Percentiles rank a stretch among this genome's conserved stretches.
phyloP scores from a whole-genome alignment of 2,888 invertebrate species.

The Ectemnius lituratus region DNA sequence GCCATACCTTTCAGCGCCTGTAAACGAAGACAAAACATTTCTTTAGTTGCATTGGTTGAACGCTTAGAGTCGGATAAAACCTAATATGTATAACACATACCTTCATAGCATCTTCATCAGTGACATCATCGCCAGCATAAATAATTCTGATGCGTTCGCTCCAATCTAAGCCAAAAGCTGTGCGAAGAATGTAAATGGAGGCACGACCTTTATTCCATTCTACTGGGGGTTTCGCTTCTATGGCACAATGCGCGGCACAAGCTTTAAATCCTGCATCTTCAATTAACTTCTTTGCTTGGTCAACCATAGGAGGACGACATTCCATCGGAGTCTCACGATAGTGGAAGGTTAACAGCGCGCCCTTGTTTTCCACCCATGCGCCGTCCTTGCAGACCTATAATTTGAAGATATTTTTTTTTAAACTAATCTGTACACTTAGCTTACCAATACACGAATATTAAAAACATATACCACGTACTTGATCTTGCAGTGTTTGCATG shows the following conservation, averaged over 20 bases:
- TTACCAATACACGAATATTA: background rate
- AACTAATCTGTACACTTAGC: background rate
- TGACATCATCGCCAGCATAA: constrained; percentile 92
- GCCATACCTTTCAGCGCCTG: constrained; percentile 96
- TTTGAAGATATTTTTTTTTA: background rate
- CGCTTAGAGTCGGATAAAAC: too few relatives aligned
- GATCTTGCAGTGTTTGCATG: constrained; percentile 89
- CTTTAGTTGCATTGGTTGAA: background rate
- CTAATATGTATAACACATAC: constrained; percentile 76
- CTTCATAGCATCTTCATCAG: constrained; percentile 95
- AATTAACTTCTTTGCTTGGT: constrained; percentile 86
- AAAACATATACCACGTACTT: constrained; percentile 78
- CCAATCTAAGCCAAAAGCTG: constrained; percentile 95
- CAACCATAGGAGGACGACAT: constrained; percentile 84
- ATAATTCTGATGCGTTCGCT: constrained; percentile 93
- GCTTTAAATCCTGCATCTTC: constrained; percentile 88
- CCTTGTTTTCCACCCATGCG: constrained; percentile 96
- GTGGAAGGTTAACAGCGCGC: constrained; percentile 91
- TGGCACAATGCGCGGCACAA: constrained; percentile 89
- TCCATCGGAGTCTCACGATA: constrained; percentile 89
- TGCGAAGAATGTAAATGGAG: constrained; percentile 92
- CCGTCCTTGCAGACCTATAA: constrained; percentile 89
- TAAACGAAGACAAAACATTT: constrained; percentile 24
- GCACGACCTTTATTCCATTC: constrained; percentile 95
- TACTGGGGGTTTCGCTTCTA: constrained; percentile 94